Percentiles rank a stretch among this genome's conserved stretches.
phyloP scores from a whole-genome alignment of 2,113 vertebrate genomes.

The Chaetorhynchus papuensis region DNA sequence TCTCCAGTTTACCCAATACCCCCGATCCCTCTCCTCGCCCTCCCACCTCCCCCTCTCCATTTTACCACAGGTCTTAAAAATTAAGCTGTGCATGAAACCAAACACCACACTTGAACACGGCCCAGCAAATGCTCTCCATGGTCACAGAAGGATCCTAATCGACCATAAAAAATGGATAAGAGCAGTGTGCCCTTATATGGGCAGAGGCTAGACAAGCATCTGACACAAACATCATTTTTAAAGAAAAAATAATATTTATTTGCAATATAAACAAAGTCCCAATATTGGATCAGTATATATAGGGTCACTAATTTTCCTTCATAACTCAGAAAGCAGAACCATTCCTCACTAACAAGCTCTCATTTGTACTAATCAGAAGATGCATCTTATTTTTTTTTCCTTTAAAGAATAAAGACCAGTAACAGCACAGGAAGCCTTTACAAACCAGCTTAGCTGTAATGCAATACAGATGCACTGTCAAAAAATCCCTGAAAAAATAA shows the following conservation, averaged over 20 bases:
- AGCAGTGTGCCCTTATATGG: neutral
- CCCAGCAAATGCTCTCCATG: constrained; percentile 34
- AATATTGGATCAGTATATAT: constrained; percentile 85
- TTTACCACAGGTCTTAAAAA: constrained; percentile 59
- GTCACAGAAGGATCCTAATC: constrained; percentile 11
- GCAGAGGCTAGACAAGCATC: constrained; percentile 35
- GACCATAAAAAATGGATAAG: neutral
- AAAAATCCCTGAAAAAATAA: constrained; percentile 92
- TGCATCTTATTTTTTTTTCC: constrained; percentile 73
- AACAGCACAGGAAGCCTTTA: constrained; percentile 87
- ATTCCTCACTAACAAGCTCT: constrained; percentile 82
- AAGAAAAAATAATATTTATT: constrained; percentile 99
- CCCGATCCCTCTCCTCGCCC: neutral
- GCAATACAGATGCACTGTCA: constrained; percentile 87
- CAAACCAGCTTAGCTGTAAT: constrained; percentile 85
- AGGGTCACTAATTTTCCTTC: constrained; percentile 90
- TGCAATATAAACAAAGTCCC: constrained; percentile 97
- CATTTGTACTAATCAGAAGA: constrained; percentile 82
- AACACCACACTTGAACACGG: constrained; percentile 32
- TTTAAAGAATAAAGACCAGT: constrained; percentile 73
- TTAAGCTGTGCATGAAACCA: constrained; percentile 46
- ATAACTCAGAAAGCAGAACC: constrained; percentile 88
- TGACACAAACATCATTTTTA: constrained; percentile 71
- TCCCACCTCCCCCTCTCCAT: neutral
- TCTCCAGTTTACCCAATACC: constrained; percentile 15